Evolutionary conservation across 64 coral and sea anemone genomes (phyloP), one percentile per base, ranked within the genome.

Genomic region (Trachythela sp.): DNA sequence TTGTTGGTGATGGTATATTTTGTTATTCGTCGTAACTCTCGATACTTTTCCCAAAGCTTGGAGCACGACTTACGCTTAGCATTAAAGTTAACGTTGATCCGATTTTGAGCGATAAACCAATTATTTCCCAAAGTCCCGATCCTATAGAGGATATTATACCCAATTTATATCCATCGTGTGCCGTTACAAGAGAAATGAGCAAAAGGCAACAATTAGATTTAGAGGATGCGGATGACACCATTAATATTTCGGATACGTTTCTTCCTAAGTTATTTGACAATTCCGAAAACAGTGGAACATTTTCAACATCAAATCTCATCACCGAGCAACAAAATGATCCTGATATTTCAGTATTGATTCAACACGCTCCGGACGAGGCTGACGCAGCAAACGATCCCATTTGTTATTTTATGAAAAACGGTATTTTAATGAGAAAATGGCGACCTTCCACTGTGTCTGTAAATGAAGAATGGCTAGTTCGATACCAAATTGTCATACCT

Each of bases 351-450:
- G 20, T 64, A 18, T 18, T 64, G 15, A 24, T 24, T 6, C 26
- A 20, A 64, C 15, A 64, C 7, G 56, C 56, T 64, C 22, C 20
- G 8, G 24, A 20, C 26, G 56, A 64, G 26, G 8, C 13, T 18
- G 56, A 64, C 13, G 26, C 26, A 5, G 24, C 56, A 64, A 27
- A 24, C 7, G 20, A 64, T 64, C 20, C 56, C 1, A 22, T 64
- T 18, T 20, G 18, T 27, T 64, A 64, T 26, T 64, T 64, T 64
- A 0, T 64, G 5, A 84, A 41, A 84, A 84, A 84, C 83, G 39
- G 39, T 40, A 43, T 84, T 40, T 41, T 84, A 41, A 84, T 84
- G 37, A 20, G 38, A 43, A 84, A 84, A 17, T 84, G 83, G 83
- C 34, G 83, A 1, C 83, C 83, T 10, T 0, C 2, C 8, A 36